phyloP scores from a whole-genome alignment of 2,888 invertebrate genomes.

The Orthosia incerta region DNA sequence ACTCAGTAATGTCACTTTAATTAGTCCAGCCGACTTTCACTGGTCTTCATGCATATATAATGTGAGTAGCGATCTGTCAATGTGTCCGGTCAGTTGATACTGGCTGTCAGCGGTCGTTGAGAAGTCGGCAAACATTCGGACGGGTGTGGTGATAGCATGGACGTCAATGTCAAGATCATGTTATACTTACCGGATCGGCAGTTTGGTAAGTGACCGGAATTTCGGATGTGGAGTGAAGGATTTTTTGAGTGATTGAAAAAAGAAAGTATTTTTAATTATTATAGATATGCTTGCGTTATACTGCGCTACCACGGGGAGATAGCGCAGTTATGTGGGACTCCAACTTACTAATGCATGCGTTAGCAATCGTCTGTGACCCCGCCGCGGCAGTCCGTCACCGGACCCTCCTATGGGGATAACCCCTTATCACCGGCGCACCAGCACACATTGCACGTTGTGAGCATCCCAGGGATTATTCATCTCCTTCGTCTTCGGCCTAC shows the following conservation, averaged over 20 bases:
- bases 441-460: no score
- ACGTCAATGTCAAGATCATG: conserved; percentile 21
- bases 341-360: no score
- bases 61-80: conserved; percentile 47
- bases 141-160: conserved; percentile 20
- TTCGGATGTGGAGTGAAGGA: not conserved
- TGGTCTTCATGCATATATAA: conserved; percentile 45
- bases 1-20: conserved; percentile 40
- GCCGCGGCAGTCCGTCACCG: no score
- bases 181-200: conserved; percentile 9
- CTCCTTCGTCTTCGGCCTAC: no score
- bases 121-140: conserved; percentile 59
- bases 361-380: no score
- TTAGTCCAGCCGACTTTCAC: conserved; percentile 55
- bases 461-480: no score
- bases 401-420: no score
- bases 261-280: not conserved
- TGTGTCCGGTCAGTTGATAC: conserved; percentile 38
- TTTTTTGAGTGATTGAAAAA: not conserved
- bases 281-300: no score
- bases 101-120: conserved; percentile 47
- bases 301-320: no score
- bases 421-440: no score
- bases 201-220: conserved; percentile 22
- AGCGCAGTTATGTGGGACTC: no score